phyloP scores from a whole-genome alignment of 1,140 invertebrate genomes.

The Vollenhovia emeryi region DNA sequence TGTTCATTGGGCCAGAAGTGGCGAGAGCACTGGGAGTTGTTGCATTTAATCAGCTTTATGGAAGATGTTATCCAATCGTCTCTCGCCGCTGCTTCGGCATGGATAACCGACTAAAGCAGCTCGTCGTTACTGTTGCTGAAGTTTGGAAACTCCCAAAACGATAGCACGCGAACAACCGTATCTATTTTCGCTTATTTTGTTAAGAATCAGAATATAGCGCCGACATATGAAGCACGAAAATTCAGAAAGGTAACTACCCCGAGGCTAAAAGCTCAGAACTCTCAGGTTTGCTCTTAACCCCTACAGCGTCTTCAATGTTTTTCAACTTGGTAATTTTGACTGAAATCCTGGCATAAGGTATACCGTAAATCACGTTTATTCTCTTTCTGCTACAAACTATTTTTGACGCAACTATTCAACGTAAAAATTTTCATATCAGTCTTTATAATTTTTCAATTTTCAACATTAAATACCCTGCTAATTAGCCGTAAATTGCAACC shows the following conservation, averaged over 20 bases:
- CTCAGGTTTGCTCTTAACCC: neutral
- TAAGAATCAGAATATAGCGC: slow-evolving; percentile 4
- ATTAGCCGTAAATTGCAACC: neutral
- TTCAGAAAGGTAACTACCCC: neutral
- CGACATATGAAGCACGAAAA: neutral
- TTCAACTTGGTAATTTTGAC: neutral
- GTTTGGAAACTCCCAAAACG: slow-evolving; percentile 16
- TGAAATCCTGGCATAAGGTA: neutral
- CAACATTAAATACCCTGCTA: neutral
- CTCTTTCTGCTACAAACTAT: neutral
- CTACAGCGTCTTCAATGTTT: neutral
- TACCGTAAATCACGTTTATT: neutral
- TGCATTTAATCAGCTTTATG: slow-evolving; percentile 48
- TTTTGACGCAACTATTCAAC: neutral
- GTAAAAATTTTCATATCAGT: neutral
- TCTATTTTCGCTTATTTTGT: slow-evolving; percentile 19
- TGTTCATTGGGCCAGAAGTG: neutral
- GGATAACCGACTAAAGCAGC: slow-evolving; percentile 40
- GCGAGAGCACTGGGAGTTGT: slow-evolving; percentile 21
- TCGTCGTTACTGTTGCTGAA: slow-evolving; percentile 29
- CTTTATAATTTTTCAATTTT: neutral
- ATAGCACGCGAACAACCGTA: slow-evolving; percentile 11
- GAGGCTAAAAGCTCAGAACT: neutral
- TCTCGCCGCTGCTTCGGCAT: neutral
- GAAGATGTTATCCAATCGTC: slow-evolving; percentile 50